phyloP scores from a whole-genome alignment of 2,888 invertebrate species.

The Trimorus sp. region DNA sequence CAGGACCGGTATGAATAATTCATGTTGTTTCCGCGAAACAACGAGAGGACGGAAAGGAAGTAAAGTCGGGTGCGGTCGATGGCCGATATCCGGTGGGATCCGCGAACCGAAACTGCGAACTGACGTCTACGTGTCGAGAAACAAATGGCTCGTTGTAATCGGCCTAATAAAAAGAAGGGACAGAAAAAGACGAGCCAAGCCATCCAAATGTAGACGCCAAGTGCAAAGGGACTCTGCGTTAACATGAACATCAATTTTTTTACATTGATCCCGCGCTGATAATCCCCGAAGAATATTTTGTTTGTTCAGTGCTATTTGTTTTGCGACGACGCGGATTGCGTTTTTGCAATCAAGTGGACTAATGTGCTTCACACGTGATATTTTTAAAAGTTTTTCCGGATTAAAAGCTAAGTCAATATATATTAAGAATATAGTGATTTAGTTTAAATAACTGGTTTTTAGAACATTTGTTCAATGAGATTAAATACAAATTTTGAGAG shows the following conservation, averaged over 20 bases:
- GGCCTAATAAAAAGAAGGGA: conserved; percentile 46
- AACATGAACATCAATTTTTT: conserved; percentile 47
- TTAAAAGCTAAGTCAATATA: too few relatives aligned
- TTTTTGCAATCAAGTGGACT: too few relatives aligned
- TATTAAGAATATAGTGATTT: too few relatives aligned
- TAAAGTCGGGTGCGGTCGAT: conserved; percentile 69
- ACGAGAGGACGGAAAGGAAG: conserved; percentile 51
- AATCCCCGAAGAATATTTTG: conserved; percentile 1
- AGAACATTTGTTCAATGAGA: too few relatives aligned
- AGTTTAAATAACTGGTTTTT: too few relatives aligned
- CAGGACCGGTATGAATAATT: conserved; percentile 37
- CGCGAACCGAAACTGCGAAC: conserved; percentile 69
- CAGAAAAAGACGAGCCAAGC: conserved; percentile 30
- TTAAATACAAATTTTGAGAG: too few relatives aligned
- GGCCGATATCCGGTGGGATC: conserved; percentile 70
- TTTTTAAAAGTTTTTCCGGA: too few relatives aligned
- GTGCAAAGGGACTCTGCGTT: conserved; percentile 36
- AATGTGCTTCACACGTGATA: too few relatives aligned
- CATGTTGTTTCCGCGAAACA: conserved; percentile 53
- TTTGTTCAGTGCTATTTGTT: conserved; percentile 5
- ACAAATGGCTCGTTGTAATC: conserved; percentile 68
- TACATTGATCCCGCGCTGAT: conserved; percentile 34
- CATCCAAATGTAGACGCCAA: conserved; percentile 34
- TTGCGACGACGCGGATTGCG: background rate
- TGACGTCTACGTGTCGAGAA: conserved; percentile 59